These are phyloP conservation scores for Aplysia californica DNA, from an alignment of 1,140 invertebrate species.

Conservation along the genomic window DNA sequence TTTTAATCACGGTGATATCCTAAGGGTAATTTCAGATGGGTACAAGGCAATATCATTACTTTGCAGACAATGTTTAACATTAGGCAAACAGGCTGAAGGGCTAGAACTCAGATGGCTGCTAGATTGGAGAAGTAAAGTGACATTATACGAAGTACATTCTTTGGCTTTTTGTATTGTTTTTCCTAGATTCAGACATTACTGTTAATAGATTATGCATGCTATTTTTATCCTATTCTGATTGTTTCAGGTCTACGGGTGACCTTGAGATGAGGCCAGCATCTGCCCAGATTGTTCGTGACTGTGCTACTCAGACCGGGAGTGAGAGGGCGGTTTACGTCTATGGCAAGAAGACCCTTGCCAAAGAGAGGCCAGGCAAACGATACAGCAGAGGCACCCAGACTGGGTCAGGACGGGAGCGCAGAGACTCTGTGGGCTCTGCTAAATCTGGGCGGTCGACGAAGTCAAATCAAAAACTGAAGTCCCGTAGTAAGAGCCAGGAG, in stretches of 20 bases:
- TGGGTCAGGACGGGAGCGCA: background rate
- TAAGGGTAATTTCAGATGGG: too few relatives aligned
- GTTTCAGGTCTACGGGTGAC: slow-evolving; percentile 52
- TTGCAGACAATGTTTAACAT: too few relatives aligned
- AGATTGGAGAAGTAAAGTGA: too few relatives aligned
- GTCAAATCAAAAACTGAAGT: background rate
- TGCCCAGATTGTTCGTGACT: slow-evolving; percentile 54
- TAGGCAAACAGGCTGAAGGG: too few relatives aligned
- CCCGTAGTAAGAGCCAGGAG: slow-evolving; percentile 20
- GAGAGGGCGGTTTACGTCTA: slow-evolving; percentile 11
- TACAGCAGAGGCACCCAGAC: slow-evolving; percentile 18
- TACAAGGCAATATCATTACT: too few relatives aligned
- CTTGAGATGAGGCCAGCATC: slow-evolving; percentile 36
- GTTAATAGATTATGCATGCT: too few relatives aligned
- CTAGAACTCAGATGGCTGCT: too few relatives aligned
- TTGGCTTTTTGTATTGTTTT: too few relatives aligned
- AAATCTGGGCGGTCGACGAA: slow-evolving; percentile 6
- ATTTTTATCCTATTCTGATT: too few relatives aligned
- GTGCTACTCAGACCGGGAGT: slow-evolving; percentile 52
- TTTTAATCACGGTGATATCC: too few relatives aligned
- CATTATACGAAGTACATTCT: too few relatives aligned
- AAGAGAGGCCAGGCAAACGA: background rate
- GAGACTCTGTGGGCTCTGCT: slow-evolving; percentile 7
- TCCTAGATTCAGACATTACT: too few relatives aligned
- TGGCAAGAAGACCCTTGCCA: slow-evolving; percentile 7